These are phyloP conservation scores for Bicyclus anynana DNA, from an alignment of 1,140 invertebrate species.

Conservation along the genomic window DNA sequence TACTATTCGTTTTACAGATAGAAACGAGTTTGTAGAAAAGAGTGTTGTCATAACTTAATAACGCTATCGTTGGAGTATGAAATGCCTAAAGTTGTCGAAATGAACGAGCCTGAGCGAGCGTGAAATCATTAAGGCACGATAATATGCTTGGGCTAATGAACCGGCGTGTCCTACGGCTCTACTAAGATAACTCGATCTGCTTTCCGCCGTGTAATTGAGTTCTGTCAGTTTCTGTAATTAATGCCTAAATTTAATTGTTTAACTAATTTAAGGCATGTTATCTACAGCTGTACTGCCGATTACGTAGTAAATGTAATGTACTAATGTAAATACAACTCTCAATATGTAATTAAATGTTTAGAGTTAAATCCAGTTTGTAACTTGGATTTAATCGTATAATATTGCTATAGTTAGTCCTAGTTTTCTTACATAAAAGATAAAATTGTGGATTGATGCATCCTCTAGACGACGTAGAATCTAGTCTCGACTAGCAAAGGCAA, in stretches of 20 bases:
- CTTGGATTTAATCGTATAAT: too few species aligned
- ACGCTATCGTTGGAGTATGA: neutral
- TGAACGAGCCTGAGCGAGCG: slow-evolving; percentile 48
- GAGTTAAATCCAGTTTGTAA: too few species aligned
- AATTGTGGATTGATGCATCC: too few species aligned
- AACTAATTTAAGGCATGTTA: slow-evolving; percentile 3
- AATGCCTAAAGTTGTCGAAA: slow-evolving; percentile 47
- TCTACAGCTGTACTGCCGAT: neutral
- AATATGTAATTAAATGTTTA: too few species aligned
- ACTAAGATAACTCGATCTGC: slow-evolving; percentile 37
- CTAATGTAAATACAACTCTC: too few species aligned
- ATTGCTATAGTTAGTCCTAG: too few species aligned
- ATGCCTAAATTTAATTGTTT: slow-evolving; percentile 5
- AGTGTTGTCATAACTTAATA: neutral
- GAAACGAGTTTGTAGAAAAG: neutral
- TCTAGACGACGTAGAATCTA: too few species aligned
- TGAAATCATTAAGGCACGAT: slow-evolving; percentile 66
- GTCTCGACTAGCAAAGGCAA: too few species aligned
- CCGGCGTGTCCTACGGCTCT: slow-evolving; percentile 31
- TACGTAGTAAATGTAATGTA: neutral
- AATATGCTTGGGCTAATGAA: slow-evolving; percentile 63
- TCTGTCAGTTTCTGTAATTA: slow-evolving; percentile 14
- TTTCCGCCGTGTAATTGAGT: slow-evolving; percentile 25
- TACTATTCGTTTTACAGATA: too few species aligned
- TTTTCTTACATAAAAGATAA: too few species aligned